phyloP scores from a whole-genome alignment of 1,140 invertebrate genomes.

The Pseudomyrmex gracilis region DNA sequence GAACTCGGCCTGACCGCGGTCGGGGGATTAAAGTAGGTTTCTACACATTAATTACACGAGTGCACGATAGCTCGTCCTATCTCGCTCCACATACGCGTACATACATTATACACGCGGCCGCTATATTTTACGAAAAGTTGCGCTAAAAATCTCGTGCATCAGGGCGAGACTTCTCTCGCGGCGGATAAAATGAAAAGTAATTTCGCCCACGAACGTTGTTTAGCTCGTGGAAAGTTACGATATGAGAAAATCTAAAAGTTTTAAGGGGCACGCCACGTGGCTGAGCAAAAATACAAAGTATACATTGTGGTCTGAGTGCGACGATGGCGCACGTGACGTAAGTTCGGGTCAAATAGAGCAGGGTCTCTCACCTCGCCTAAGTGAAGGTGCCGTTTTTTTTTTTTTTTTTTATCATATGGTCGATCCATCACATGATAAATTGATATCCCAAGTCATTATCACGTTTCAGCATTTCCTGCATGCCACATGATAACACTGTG shows the following conservation, averaged over 20 bases:
- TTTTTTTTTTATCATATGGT: not conserved
- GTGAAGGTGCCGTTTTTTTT: not conserved
- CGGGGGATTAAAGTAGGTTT: constrained; percentile 52
- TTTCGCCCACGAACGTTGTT: constrained; percentile 46
- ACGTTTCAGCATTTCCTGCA: not conserved
- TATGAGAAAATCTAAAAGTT: constrained; percentile 48
- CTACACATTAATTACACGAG: constrained; percentile 51
- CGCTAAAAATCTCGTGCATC: constrained; percentile 54
- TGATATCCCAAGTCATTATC: constrained; percentile 15
- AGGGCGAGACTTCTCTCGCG: constrained; percentile 23
- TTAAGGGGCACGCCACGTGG: constrained; percentile 21
- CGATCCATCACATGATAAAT: not conserved
- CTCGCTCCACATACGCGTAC: constrained; percentile 4
- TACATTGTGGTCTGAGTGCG: not conserved
- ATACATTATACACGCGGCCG: not conserved
- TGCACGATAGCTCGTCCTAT: constrained; percentile 15
- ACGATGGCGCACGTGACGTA: constrained; percentile 11
- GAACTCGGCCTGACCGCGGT: constrained; percentile 28
- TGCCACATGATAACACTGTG: no score
- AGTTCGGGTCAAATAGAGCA: not conserved
- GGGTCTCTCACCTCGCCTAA: not conserved
- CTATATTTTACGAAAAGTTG: constrained; percentile 26
- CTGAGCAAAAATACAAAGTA: constrained; percentile 48
- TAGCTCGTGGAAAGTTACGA: constrained; percentile 35
- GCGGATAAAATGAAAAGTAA: constrained; percentile 45